A percentile compares a stretch with the other conserved stretches of the same genome.
Conservation (phyloP, 92 coral and sea anemone genomes). For the Phenganax marumi region DNA sequence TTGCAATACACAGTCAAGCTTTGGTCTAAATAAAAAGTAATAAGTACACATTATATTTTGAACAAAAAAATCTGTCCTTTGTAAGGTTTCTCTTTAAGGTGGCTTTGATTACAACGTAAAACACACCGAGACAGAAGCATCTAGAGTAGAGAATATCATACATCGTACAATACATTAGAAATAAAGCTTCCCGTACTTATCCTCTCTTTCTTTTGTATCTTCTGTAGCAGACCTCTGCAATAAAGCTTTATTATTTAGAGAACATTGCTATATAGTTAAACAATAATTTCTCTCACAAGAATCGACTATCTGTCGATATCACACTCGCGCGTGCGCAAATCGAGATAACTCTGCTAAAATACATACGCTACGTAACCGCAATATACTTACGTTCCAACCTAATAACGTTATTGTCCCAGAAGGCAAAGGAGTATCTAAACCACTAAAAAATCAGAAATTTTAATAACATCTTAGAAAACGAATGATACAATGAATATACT, state of each 20-base stretch:
- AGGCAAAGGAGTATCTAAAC: conserved; percentile 81
- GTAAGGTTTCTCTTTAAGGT: neutral
- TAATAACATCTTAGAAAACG: neutral
- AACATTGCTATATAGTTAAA: too few species aligned
- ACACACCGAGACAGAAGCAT: too few species aligned
- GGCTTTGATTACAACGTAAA: too few species aligned
- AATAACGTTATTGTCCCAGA: conserved; percentile 89
- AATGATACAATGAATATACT: neutral
- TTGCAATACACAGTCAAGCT: conserved; percentile 72
- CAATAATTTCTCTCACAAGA: too few species aligned
- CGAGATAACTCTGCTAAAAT: neutral
- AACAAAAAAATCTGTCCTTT: neutral
- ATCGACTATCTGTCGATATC: neutral
- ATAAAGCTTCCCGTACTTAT: too few species aligned
- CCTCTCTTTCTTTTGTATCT: too few species aligned
- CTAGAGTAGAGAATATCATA: too few species aligned
- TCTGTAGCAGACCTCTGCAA: too few species aligned
- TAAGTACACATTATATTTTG: neutral
- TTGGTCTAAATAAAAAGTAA: conserved; percentile 25
- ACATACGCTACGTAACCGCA: neutral
- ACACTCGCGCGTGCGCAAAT: too few species aligned
- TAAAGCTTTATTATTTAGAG: too few species aligned
- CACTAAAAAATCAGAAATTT: conserved; percentile 44
- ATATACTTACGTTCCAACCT: conserved; percentile 84
- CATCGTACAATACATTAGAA: too few species aligned